phyloP scores from a whole-genome alignment of 2,888 invertebrate genomes.

The Trimorus sp. region DNA sequence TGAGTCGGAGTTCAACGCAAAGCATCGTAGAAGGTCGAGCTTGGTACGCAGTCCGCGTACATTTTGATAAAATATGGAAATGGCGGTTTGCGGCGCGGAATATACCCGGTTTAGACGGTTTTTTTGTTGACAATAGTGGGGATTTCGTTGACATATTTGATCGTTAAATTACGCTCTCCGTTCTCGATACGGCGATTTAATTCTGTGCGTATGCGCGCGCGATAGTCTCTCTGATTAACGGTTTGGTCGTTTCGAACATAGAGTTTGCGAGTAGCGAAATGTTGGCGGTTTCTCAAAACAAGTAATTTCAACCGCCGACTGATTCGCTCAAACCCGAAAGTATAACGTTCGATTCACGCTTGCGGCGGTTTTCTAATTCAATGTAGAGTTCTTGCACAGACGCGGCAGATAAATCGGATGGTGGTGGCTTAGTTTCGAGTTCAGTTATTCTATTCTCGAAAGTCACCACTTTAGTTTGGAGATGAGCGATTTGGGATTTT shows the following conservation, averaged over 20 bases:
- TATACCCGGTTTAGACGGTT: too few relatives aligned
- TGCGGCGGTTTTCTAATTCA: neutral
- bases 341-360: neutral
- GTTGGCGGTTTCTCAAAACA: neutral
- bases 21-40: neutral
- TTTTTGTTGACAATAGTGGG: neutral
- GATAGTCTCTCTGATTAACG: too few relatives aligned
- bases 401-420: neutral
- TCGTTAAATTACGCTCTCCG: too few relatives aligned
- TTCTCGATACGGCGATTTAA: too few relatives aligned
- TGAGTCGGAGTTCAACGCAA: slow-evolving; percentile 1
- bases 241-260: too few relatives aligned
- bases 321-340: too few relatives aligned
- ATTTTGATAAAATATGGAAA: slow-evolving; percentile 12
- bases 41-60: slow-evolving; percentile 11
- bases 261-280: neutral
- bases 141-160: neutral
- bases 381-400: neutral
- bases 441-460: neutral
- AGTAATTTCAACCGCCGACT: too few relatives aligned
- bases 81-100: neutral
- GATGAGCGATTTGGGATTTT: too few relatives aligned
- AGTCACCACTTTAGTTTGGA: too few relatives aligned
- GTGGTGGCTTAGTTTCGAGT: neutral
- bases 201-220: too few relatives aligned